Base-by-base conservation (phyloP, 2,888 invertebrate species). In the Lasioglossum pauxillum region DNA sequence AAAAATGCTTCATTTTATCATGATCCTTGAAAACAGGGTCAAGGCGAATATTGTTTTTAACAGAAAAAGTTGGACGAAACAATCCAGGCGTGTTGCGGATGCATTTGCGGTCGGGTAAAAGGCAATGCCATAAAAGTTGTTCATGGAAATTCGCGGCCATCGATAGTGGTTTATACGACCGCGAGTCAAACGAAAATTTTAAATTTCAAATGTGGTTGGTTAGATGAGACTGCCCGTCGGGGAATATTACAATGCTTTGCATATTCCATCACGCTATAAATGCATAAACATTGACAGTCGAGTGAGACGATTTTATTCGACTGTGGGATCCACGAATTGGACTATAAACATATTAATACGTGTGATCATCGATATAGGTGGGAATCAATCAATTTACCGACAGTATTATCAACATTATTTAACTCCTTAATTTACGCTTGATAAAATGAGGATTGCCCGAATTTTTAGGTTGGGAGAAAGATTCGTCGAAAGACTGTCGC, bases 221-320 rank as follows among this genome's bases (percentile, higher is more conserved):
- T 67, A 31, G 67, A 67, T 35, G 67, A 67, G 67, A 35, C 19
- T 31, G 67, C 10, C 35, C 35, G 23, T 67, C 8, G 19, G 19
- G 67, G 31, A 64, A 31, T 35, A 35, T 67, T 35, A 67, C 35
- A 19, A 23, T 19, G 19, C 23, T 31, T 35, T 67, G 67, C 67
- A 67, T 67, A 67, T 67, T 67, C 35, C 67, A 67, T 67, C 31
- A 35, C 67, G 67, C 35, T 67, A 67, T 67, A 67, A 67, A 67
- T 35, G 67, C 67, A 67, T 67, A 67, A 67, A 67, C 67, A 67
- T 64, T 64, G 16, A 10, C 19, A 67, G 31, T 35, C 67, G 31
- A 31, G 19, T 19, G 31, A 19, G 67, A 67, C 19, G 67, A 16
- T 67, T 67, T 67, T 67, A 23, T 67, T 67, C 31, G 67, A 35